Conservation (phyloP, 2,113 vertebrate species). For the Lipophrys pholis region DNA sequence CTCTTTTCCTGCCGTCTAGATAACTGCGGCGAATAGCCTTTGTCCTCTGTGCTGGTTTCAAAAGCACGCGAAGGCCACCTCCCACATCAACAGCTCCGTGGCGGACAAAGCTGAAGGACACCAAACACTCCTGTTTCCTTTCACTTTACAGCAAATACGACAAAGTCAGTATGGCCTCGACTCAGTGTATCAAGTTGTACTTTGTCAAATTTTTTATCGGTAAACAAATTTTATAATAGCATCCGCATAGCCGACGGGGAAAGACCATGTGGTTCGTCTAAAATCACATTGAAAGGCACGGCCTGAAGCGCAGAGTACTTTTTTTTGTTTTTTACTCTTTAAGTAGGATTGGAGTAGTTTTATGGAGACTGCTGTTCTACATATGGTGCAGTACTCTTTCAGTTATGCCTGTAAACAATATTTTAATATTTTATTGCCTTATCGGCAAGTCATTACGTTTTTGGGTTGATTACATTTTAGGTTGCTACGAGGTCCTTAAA, state of each 20-base stretch:
- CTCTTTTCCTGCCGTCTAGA: conserved; percentile 25
- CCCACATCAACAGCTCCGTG: conserved; percentile 47
- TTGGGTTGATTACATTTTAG: no score
- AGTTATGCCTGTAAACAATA: no score
- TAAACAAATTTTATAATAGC: background rate
- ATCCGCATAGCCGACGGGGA: background rate
- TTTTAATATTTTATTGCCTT: no score
- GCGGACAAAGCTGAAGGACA: conserved; percentile 42
- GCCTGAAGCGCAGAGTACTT: no score
- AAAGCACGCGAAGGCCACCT: conserved; percentile 52
- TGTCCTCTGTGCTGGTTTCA: conserved; percentile 54
- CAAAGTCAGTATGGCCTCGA: conserved; percentile 7
- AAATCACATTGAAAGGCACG: no score
- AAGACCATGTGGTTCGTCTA: background rate
- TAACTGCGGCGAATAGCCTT: conserved; percentile 50
- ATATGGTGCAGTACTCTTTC: no score
- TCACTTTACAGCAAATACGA: conserved; percentile 15
- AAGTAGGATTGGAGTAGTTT: no score
- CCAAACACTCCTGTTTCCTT: conserved; percentile 1
- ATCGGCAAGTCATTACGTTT: no score
- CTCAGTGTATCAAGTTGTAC: background rate
- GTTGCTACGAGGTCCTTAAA: no score
- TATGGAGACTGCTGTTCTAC: no score
- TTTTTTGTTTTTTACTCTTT: no score
- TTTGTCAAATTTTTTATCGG: background rate